A percentile compares a stretch with the other conserved stretches of the same genome.
Evolutionary conservation across 2,888 invertebrate species (phyloP).

Genomic region (Chromoteleia sp.): DNA sequence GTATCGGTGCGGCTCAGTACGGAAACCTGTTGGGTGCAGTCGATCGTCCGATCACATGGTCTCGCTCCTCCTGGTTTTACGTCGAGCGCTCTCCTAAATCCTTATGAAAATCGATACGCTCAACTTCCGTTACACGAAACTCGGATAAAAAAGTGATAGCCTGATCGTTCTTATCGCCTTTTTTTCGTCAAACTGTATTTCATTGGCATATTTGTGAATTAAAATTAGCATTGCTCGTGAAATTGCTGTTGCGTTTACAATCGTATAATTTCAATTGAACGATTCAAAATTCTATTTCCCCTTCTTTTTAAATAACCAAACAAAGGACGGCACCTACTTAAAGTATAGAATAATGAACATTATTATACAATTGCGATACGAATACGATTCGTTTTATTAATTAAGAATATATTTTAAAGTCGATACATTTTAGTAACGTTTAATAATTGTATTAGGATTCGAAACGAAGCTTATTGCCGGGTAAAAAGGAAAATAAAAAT

Average conservation of each 20-base stretch:
- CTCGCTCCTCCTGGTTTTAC: slow-evolving; percentile 60
- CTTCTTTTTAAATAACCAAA: no score
- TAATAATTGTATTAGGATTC: no score
- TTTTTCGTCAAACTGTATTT: slow-evolving; percentile 4
- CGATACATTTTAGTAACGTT: no score
- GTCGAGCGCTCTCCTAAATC: slow-evolving; percentile 30
- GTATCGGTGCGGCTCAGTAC: slow-evolving; percentile 26
- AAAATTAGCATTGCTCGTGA: not conserved
- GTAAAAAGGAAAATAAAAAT: no score
- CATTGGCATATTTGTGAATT: not conserved
- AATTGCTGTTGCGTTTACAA: no score
- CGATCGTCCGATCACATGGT: slow-evolving; percentile 51
- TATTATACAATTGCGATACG: no score
- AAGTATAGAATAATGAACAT: no score
- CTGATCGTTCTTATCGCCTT: not conserved
- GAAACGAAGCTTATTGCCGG: no score
- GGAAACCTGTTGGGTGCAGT: slow-evolving; percentile 52
- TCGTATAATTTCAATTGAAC: no score
- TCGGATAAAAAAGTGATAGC: slow-evolving; percentile 47
- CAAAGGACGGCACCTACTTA: no score
- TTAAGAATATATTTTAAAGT: no score
- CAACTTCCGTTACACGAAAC: slow-evolving; percentile 57
- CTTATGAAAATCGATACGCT: slow-evolving; percentile 55
- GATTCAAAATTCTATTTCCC: not conserved
- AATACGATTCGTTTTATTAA: no score